Base-by-base conservation (phyloP, 2,797 vertebrate species). In the Diglossa cyanea region DNA sequence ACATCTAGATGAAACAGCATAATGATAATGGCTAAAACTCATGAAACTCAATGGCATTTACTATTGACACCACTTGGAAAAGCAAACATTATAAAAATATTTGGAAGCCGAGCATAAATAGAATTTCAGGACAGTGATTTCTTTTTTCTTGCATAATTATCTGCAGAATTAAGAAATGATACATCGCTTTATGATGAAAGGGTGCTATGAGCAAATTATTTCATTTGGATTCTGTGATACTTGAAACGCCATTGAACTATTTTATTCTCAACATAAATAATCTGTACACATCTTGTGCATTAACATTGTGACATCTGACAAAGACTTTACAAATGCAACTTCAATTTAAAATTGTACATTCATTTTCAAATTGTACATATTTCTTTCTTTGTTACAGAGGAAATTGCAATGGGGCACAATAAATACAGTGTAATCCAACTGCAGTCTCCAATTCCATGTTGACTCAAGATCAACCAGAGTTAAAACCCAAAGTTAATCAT, bases 181-280 rank as follows among this genome's bases (percentile, higher is more conserved):
- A 93, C 4, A 39, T 23, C 28, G 39, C 58, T 94, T 94, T 74
- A 82, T 88, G 86, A 95, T 88, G 89, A 81, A 96, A 91, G 89
- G 92, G 91, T 93, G 93, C 93, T 97, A 90, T 3, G 11, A 88
- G 73, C 61, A 44, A 94, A 91, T 96, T 90, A 78, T 74, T 94
- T 96, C 1, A 37, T 80, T 83, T 96, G 94, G 89, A 96, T 89
- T 91, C 74, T 91, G 86, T 93, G 96, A 95, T 90, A 89, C 94
- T 97, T 90, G 84, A 93, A 95, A 95, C 86, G 89, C 72, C 37
- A 57, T 93, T 95, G 90, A 95, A 96, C 86, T 95, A 79, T 84
- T 96, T 97, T 96, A 97, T 94, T 96, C 83, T 94, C 77, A 96
- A 94, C 96, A 97, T 97, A 98, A 97, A 96, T 97, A 97, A 82